Conservation (phyloP, 2,113 vertebrate genomes). For the Gallinago media region DNA sequence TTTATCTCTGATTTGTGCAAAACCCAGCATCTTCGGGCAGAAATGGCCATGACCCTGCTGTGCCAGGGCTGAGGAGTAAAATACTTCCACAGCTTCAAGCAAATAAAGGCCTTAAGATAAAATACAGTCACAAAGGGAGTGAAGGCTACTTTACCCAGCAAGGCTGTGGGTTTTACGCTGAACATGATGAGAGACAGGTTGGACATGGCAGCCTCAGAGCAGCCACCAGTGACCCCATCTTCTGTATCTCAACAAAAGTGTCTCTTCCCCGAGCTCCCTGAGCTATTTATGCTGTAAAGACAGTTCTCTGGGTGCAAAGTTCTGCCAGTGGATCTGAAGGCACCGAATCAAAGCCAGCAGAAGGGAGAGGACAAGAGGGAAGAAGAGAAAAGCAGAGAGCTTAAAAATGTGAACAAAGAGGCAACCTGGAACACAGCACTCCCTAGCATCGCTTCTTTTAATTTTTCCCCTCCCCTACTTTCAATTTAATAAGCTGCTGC, state of each 20-base stretch:
- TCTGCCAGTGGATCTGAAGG: neutral
- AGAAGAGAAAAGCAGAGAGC: neutral
- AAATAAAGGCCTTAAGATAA: neutral
- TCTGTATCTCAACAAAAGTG: neutral
- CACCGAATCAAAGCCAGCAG: rapidly evolving
- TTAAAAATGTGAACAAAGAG: neutral
- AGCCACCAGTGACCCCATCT: rapidly evolving
- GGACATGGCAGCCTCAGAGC: neutral
- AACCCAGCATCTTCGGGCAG: rapidly evolving
- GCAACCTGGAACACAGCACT: neutral
- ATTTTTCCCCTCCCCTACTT: neutral
- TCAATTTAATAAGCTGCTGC: conserved; percentile 36
- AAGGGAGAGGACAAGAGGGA: neutral
- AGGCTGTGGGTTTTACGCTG: neutral
- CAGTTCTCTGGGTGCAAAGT: neutral
- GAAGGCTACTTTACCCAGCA: neutral
- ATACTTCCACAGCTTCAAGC: neutral
- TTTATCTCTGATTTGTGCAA: neutral
- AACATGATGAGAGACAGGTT: neutral
- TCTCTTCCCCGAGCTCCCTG: neutral
- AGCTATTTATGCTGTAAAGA: neutral
- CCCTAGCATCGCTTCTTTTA: rapidly evolving
- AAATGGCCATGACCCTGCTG: rapidly evolving
- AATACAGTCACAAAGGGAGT: neutral
- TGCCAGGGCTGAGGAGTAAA: neutral